Evolutionary conservation across 2,797 vertebrate species (phyloP), one percentile per base, ranked within the genome.

Genomic region (Hydrocynus forskahlii): DNA sequence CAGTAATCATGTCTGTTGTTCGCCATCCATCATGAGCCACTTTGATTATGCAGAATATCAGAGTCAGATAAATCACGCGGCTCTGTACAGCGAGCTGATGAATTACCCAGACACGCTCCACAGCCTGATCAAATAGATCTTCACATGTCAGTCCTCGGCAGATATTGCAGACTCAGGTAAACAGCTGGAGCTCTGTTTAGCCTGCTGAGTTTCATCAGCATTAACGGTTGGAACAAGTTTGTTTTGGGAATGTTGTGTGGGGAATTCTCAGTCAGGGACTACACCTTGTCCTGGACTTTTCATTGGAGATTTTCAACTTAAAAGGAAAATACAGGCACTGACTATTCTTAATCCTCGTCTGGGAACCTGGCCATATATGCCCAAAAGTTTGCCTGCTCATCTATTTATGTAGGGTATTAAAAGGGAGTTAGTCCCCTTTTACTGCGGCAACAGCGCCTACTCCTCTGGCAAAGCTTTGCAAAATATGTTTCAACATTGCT

Each of bases 121-220:
- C 67, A 63, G 62, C 70, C 71, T 10, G 62, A 78, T 84, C 71
- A 52, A 64, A 79, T 60, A 82, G 75, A 70, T 84, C 75, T 74
- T 40, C 38, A 17, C 19, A 19, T 23, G 35, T 72, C 59, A 59
- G 81, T 80, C 45, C 38, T 52, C 52, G 43, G 77, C 50, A 82
- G 80, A 81, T 80, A 82, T 69, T 82, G 75, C 76, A 78, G 78
- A 67, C 71, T 75, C 82, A 85, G 85, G 81, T 76, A 80, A 85
- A 84, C 81, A 81, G 66, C 35, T 60, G 73, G 75, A 68, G 78
- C 50, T 74, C 75, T 40, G 60, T 83, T 84, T 81, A 73, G 50
- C 76, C 75, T 67, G 68, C 73, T 50, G 66, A 69, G 55, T 76
- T 84, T 48, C 68, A 80, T 74, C 69, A 81, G 73, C 71, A 48